These are phyloP conservation scores for Chiropotes sagulatus DNA, from an alignment of 2,797 vertebrate genomes.

Conservation along the genomic window DNA sequence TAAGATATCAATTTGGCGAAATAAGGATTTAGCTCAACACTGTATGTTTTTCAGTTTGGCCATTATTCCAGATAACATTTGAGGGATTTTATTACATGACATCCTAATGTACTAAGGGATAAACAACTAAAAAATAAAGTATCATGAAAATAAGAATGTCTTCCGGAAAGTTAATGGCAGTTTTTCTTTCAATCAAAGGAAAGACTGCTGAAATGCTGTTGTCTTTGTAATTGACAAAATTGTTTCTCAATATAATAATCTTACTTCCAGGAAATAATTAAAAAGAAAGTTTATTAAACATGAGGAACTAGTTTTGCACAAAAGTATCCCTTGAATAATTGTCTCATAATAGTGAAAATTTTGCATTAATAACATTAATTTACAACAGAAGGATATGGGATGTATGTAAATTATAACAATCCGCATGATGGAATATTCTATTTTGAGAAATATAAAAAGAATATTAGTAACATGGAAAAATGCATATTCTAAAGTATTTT, in stretches of 20 bases:
- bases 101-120: background rate
- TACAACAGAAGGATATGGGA: background rate
- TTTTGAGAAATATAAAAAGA: background rate
- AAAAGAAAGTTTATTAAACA: background rate
- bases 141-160: background rate
- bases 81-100: background rate
- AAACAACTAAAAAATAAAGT: background rate
- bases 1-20: background rate
- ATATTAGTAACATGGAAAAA: background rate
- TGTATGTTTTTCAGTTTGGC: background rate
- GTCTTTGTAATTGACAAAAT: background rate
- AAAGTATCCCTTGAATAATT: conserved; percentile 3
- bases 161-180: background rate
- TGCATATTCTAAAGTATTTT: background rate
- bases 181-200: background rate
- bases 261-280: conserved; percentile 33
- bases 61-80: background rate
- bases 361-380: conserved; percentile 26
- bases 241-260: background rate
- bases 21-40: background rate
- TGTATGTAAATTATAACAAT: background rate
- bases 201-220: background rate
- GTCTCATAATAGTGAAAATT: background rate
- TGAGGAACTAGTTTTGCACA: background rate
- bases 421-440: background rate